Evolutionary conservation across 2,888 invertebrate genomes (phyloP).

Genomic region (Caenorhabditis angaria): DNA sequence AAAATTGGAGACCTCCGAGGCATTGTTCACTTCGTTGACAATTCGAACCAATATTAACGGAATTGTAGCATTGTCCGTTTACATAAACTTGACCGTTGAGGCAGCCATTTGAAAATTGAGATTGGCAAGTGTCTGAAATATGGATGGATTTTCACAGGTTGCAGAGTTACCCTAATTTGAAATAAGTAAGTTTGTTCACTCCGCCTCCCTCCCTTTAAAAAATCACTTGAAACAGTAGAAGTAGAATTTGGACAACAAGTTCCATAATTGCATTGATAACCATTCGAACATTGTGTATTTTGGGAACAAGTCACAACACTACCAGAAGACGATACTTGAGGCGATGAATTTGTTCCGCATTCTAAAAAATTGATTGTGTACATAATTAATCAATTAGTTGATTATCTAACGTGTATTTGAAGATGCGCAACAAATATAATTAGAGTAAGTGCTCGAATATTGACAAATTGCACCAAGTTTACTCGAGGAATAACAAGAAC

Average conservation of each 20-base stretch:
- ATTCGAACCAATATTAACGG: slow-evolving; percentile 43
- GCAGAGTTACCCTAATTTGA: too few relatives aligned
- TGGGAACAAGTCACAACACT: slow-evolving; percentile 27
- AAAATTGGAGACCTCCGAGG: slow-evolving; percentile 17
- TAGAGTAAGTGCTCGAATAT: slow-evolving; percentile 22
- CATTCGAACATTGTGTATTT: slow-evolving; percentile 27
- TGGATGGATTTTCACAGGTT: neutral
- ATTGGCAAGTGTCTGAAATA: slow-evolving; percentile 23
- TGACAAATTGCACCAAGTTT: slow-evolving; percentile 32
- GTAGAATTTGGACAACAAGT: slow-evolving; percentile 29
- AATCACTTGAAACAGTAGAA: slow-evolving; percentile 12
- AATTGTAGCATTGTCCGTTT: slow-evolving; percentile 57
- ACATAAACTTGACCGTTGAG: slow-evolving; percentile 37
- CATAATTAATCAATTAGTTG: neutral
- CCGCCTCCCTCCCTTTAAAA: neutral
- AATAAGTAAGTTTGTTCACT: neutral
- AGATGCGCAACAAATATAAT: slow-evolving; percentile 39
- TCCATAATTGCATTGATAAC: slow-evolving; percentile 28
- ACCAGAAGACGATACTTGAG: slow-evolving; percentile 24
- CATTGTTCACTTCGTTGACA: slow-evolving; percentile 58
- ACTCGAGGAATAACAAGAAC: slow-evolving; percentile 26
- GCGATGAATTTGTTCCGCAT: slow-evolving; percentile 34
- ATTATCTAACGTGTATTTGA: slow-evolving; percentile 30
- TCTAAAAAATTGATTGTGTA: slow-evolving; percentile 11
- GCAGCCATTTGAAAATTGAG: slow-evolving; percentile 20